Conservation (phyloP, 1,140 invertebrate genomes). For the Gonioctena quinquepunctata region DNA sequence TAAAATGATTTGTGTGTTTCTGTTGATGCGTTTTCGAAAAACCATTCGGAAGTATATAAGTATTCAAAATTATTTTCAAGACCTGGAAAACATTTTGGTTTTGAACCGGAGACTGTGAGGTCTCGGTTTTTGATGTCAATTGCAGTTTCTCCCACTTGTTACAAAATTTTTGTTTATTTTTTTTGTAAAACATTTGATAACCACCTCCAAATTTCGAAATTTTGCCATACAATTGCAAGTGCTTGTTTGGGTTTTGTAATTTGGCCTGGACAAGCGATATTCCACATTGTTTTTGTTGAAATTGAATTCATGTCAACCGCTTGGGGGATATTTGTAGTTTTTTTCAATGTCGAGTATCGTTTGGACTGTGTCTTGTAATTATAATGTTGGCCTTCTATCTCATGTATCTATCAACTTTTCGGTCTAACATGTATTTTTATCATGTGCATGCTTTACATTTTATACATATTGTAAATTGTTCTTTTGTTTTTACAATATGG, state of each 20-base stretch:
- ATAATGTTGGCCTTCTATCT: slow-evolving; percentile 56
- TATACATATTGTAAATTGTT: slow-evolving; percentile 41
- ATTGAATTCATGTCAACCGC: too few relatives aligned
- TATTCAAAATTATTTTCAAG: background rate
- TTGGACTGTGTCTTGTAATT: slow-evolving; percentile 37
- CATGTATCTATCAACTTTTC: slow-evolving; percentile 44
- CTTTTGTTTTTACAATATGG: slow-evolving; percentile 31
- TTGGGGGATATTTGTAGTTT: too few relatives aligned
- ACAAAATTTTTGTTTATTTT: slow-evolving; percentile 32
- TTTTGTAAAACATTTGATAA: slow-evolving; percentile 30
- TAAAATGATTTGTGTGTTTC: slow-evolving; percentile 16
- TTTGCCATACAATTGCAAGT: slow-evolving; percentile 50
- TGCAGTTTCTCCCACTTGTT: slow-evolving; percentile 34
- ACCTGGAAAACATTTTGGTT: slow-evolving; percentile 42
- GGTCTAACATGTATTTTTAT: slow-evolving; percentile 48
- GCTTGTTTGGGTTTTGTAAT: slow-evolving; percentile 39
- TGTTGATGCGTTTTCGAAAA: background rate
- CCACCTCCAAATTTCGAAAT: slow-evolving; percentile 27
- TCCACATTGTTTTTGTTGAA: slow-evolving; percentile 11
- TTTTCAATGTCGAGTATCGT: slow-evolving; percentile 32
- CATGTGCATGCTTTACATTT: slow-evolving; percentile 48
- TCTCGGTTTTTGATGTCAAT: slow-evolving; percentile 47
- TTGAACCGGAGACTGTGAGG: slow-evolving; percentile 46
- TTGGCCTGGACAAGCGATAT: slow-evolving; percentile 36
- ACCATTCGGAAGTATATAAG: background rate